phyloP scores from a whole-genome alignment of 30 jellyfish, hydroid and myxozoan species.

The Aurelia coerulea region DNA sequence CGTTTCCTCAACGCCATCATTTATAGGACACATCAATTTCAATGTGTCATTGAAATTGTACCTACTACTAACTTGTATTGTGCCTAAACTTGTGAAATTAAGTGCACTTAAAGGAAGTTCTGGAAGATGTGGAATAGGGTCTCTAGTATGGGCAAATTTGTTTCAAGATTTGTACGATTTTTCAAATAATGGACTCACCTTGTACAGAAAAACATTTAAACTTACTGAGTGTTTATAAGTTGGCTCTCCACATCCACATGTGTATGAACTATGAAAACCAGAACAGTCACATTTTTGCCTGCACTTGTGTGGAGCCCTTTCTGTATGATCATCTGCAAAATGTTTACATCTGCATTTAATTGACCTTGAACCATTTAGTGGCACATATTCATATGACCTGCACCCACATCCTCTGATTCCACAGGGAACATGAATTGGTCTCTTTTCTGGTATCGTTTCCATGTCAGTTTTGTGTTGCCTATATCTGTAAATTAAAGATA shows the following conservation, averaged over 20 bases:
- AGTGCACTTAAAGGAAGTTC: no score
- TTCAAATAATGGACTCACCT: no score
- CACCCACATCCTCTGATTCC: constrained; percentile 86
- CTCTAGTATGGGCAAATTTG: no score
- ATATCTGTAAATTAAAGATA: constrained; percentile 47
- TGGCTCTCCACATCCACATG: constrained; percentile 97
- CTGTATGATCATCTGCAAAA: constrained; percentile 83
- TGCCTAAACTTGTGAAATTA: no score
- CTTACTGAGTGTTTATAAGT: constrained; percentile 63
- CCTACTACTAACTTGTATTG: no score
- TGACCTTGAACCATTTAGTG: constrained; percentile 90
- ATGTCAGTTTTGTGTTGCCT: constrained; percentile 93
- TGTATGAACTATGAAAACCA: constrained; percentile 72
- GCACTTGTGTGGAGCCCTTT: constrained; percentile 79
- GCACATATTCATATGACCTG: constrained; percentile 73
- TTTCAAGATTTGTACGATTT: no score
- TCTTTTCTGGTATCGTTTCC: constrained; percentile 66
- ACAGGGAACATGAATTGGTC: constrained; percentile 89
- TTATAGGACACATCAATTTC: no score
- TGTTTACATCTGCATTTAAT: constrained; percentile 93
- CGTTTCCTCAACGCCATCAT: no score
- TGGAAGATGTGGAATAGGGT: no score
- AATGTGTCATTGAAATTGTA: no score
- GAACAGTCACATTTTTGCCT: constrained; percentile 73
- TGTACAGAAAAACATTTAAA: no score